Evolutionary conservation across 2,888 invertebrate genomes (phyloP).

Genomic region (Lymantria dispar): DNA sequence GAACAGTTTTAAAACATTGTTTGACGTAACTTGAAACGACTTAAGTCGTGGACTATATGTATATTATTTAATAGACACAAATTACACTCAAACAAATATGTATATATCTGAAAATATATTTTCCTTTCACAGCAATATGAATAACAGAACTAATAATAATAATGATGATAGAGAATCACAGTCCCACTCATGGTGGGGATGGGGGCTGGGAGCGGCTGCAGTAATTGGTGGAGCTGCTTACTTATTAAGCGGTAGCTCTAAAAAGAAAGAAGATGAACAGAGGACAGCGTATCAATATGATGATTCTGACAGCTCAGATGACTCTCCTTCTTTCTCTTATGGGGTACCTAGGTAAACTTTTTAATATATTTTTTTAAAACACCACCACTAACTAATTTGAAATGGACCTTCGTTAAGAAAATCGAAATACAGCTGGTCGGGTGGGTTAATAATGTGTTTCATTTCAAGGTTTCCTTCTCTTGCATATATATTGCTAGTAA

Average conservation of each 20-base stretch:
- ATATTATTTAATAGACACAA: no score
- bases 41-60: no score
- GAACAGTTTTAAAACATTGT: no score
- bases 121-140: slow-evolving; percentile 6
- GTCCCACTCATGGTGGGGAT: not conserved
- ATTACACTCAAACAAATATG: not conserved
- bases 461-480: no score
- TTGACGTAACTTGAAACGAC: no score
- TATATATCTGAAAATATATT: no score
- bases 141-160: slow-evolving; percentile 1
- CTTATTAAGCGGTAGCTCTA: not conserved
- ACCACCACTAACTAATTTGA: no score
- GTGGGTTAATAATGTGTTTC: no score
- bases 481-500: no score
- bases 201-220: not conserved
- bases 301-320: no score
- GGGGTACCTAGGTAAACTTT: slow-evolving; percentile 5
- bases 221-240: not conserved
- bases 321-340: not conserved
- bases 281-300: not conserved
- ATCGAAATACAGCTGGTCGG: no score
- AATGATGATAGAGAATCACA: not conserved
- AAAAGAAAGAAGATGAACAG: not conserved
- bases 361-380: not conserved
- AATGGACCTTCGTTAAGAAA: no score